phyloP scores from a whole-genome alignment of 2,888 invertebrate genomes.

The Dusona sp. region DNA sequence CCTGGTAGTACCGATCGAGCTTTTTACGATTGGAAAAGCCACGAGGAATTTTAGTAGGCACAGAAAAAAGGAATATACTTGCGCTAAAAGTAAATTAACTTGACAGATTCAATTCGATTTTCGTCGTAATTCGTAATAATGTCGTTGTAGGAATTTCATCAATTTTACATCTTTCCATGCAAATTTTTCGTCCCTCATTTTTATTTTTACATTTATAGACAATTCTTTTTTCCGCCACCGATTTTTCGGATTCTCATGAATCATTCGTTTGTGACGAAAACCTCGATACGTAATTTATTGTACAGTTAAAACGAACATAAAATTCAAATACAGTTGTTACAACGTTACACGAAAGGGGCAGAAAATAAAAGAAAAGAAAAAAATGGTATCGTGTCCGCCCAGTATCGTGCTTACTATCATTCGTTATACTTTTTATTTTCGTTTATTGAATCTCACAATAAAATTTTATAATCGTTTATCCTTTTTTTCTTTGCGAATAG shows the following conservation, averaged over 20 bases:
- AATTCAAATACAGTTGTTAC: constrained; percentile 47
- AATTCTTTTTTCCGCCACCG: neutral
- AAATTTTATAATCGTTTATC: neutral
- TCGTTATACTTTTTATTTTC: constrained; percentile 5
- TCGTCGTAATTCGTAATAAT: constrained; percentile 51
- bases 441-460: constrained; percentile 3
- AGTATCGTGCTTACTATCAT: constrained; percentile 59
- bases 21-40: constrained; percentile 78
- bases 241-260: constrained; percentile 15
- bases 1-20: constrained; percentile 82
- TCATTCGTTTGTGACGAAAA: constrained; percentile 66
- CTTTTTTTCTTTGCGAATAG: constrained; percentile 26
- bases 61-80: constrained; percentile 42
- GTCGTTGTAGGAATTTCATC: constrained; percentile 24
- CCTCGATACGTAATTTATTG: constrained; percentile 76
- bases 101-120: constrained; percentile 31
- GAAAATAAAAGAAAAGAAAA: constrained; percentile 26
- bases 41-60: constrained; percentile 79
- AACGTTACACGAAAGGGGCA: constrained; percentile 13
- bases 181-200: neutral
- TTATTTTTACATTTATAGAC: neutral
- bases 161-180: constrained; percentile 1
- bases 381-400: constrained; percentile 63
- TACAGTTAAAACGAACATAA: constrained; percentile 67
- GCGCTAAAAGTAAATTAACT: constrained; percentile 33